phyloP scores from a whole-genome alignment of 2,797 vertebrate genomes.

The Brotula barbata region DNA sequence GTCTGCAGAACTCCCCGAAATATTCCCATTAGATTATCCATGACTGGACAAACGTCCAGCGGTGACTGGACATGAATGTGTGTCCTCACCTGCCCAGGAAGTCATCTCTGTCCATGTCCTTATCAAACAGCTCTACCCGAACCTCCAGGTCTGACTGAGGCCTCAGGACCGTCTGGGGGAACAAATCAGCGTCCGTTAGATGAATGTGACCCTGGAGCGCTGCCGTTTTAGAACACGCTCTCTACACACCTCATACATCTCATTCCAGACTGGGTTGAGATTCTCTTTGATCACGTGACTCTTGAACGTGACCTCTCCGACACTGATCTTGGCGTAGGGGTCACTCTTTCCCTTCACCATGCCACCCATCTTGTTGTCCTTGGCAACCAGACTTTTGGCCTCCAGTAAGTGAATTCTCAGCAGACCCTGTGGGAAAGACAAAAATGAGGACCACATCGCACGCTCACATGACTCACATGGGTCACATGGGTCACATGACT shows the following conservation, averaged over 20 bases:
- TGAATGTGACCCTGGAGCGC: neutral
- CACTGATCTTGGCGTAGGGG: slow-evolving; percentile 85
- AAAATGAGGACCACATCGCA: neutral
- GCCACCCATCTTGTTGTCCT: slow-evolving; percentile 84
- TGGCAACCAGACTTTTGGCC: slow-evolving; percentile 86
- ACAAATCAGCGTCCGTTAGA: slow-evolving; percentile 1
- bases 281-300: slow-evolving; percentile 87
- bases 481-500: no score
- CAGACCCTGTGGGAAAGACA: slow-evolving; percentile 76
- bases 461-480: no score
- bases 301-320: slow-evolving; percentile 78
- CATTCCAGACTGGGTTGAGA: slow-evolving; percentile 89
- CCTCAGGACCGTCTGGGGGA: slow-evolving; percentile 79
- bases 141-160: slow-evolving; percentile 82
- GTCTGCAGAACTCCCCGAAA: no score
- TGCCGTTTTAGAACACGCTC: neutral
- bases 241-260: slow-evolving; percentile 86
- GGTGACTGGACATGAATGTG: no score
- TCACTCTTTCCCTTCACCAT: slow-evolving; percentile 91
- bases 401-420: slow-evolving; percentile 88
- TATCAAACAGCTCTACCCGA: slow-evolving; percentile 86
- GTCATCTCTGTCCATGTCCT: slow-evolving; percentile 91
- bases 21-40: no score
- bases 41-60: no score
- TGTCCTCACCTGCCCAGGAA: slow-evolving; percentile 86